phyloP scores from a whole-genome alignment of 2,113 vertebrate species.

The Genyomyrus donnyi region DNA sequence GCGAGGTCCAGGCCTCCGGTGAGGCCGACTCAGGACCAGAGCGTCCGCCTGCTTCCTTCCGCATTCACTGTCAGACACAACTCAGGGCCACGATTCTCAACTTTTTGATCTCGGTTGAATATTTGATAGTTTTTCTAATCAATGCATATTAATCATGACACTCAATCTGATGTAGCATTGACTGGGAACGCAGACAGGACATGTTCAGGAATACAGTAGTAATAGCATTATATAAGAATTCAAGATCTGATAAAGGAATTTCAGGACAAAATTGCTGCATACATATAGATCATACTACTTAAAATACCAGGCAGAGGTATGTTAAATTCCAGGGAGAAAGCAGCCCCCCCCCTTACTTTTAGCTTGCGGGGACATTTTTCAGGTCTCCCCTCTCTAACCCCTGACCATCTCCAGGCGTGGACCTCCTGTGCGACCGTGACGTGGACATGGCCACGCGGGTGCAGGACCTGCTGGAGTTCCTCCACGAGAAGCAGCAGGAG shows the following conservation, averaged over 20 bases:
- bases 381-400: background rate
- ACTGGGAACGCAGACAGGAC: background rate
- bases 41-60: background rate
- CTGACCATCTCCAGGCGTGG: slow-evolving; percentile 67
- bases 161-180: background rate
- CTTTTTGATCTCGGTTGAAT: background rate
- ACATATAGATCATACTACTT: background rate
- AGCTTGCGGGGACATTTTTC: background rate
- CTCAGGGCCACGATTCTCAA: background rate
- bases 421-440: slow-evolving; percentile 87
- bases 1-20: slow-evolving; percentile 95
- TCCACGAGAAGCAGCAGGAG: slow-evolving; percentile 96
- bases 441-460: slow-evolving; percentile 95
- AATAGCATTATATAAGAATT: background rate
- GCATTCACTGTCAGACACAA: background rate
- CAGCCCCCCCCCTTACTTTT: background rate
- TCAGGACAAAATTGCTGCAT: background rate
- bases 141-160: background rate
- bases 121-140: background rate
- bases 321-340: background rate
- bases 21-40: slow-evolving; percentile 40
- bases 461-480: slow-evolving; percentile 92
- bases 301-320: background rate
- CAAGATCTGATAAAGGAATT: background rate
- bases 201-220: background rate